Evolutionary conservation across 2,888 invertebrate genomes (phyloP), one percentile per base, ranked within the genome.

Genomic region (Cephus nigrinus): DNA sequence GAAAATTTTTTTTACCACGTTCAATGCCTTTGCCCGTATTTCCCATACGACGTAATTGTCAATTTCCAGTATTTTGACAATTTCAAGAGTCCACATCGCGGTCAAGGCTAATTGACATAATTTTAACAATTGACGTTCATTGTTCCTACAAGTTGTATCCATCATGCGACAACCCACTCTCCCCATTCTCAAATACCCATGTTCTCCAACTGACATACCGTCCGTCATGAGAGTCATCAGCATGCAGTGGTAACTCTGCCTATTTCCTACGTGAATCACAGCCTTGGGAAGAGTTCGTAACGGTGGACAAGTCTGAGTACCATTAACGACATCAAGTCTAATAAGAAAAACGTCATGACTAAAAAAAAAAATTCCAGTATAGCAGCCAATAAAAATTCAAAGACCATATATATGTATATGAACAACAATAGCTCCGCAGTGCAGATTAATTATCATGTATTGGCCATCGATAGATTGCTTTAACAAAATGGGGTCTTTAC

Each of bases 71-170:
- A 71, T 71, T 71, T 71, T 12, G 31, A 71, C 31, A 73, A 68
- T 76, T 68, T 35, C 69, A 12, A 73, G 73, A 76, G 73, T 40
- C 15, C 55, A 68, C 11, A 78, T 72, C 35, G 78, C 78, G 78
- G 78, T 76, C 78, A 78, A 78, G 76, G 78, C 72, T 78, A 34
- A 74, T 74, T 74, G 12, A 30, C 71, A 55, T 33, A 68, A 79
- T 78, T 77, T 79, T 77, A 71, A 79, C 77, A 79, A 79, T 77
- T 78, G 71, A 32, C 31, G 69, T 30, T 77, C 34, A 30, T 75
- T 78, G 15, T 68, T 77, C 68, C n/a, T 36, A 4, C 68, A 32
- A 9, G 76, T 3, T 33, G 31, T 69, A n/a, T 35, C 55, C 71
- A 23, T 71, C 71, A 71, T 12, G 71, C 71, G 71, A 71, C 71